phyloP scores from a whole-genome alignment of 2,888 invertebrate species.

The Drosophila subsilvestris region DNA sequence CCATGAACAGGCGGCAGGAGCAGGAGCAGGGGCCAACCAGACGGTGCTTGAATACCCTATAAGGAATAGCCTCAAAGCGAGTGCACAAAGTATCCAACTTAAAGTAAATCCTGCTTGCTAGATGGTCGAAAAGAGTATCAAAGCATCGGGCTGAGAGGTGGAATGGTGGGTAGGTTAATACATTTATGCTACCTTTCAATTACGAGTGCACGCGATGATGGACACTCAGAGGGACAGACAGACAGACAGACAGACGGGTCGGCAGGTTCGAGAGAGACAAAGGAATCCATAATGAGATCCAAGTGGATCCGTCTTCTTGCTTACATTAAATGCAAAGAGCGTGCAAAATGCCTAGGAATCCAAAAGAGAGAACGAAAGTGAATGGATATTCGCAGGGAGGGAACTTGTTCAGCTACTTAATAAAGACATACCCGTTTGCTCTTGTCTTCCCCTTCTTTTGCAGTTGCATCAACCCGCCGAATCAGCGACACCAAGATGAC shows the following conservation, averaged over 20 bases:
- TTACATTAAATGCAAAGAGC: constrained; percentile 64
- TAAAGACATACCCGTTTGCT: constrained; percentile 52
- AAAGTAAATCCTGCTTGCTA: neutral
- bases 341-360: constrained; percentile 70
- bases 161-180: constrained; percentile 12
- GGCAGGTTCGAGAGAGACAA: constrained; percentile 58
- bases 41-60: neutral
- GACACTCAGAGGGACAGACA: constrained; percentile 14
- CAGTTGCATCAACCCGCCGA: constrained; percentile 42
- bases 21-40: neutral
- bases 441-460: constrained; percentile 21
- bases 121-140: neutral
- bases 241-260: constrained; percentile 47
- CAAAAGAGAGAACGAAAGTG: constrained; percentile 64
- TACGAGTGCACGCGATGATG: constrained; percentile 25
- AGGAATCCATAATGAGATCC: constrained; percentile 71
- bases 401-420: constrained; percentile 57
- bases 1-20: constrained; percentile 41
- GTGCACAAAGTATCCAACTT: too few relatives aligned
- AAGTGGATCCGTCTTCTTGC: constrained; percentile 71
- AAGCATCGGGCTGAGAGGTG: neutral
- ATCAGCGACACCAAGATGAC: constrained; percentile 24
- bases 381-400: constrained; percentile 43
- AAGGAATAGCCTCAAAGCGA: too few relatives aligned
- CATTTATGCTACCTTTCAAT: constrained; percentile 53